A percentile compares a stretch with the other conserved stretches of the same genome.
Conservation (phyloP, 2,113 vertebrate species). For the Aldabrachelys gigantea region DNA sequence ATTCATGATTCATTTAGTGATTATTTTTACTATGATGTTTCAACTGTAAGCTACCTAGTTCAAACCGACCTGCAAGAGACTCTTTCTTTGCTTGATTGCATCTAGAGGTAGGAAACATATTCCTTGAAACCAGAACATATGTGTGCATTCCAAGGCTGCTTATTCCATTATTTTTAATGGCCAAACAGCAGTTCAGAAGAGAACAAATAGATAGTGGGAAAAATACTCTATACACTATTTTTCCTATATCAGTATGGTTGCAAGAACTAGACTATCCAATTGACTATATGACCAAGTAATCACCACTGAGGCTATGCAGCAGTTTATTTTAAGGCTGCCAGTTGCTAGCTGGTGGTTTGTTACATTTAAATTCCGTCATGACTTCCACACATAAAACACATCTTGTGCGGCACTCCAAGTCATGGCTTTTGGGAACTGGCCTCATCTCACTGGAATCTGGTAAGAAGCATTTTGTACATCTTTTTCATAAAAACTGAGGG, state of each 20-base stretch:
- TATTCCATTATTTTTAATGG: neutral
- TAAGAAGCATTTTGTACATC: neutral
- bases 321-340: neutral
- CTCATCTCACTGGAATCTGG: neutral
- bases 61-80: neutral
- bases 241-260: neutral
- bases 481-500: neutral
- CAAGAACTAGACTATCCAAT: neutral
- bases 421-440: neutral
- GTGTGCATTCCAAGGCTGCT: neutral
- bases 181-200: neutral
- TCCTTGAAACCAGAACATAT: neutral
- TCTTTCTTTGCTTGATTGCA: neutral
- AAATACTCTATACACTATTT: neutral
- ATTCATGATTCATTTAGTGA: neutral
- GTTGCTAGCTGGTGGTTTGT: neutral
- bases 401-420: neutral
- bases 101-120: neutral
- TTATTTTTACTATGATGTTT: neutral
- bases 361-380: neutral
- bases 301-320: fast-evolving
- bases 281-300: neutral
- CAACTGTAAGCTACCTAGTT: neutral
- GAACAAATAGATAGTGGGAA: neutral
- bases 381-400: neutral